These are phyloP conservation scores for Tipula lateralis DNA, from an alignment of 2,888 invertebrate species.

Conservation along the genomic window DNA sequence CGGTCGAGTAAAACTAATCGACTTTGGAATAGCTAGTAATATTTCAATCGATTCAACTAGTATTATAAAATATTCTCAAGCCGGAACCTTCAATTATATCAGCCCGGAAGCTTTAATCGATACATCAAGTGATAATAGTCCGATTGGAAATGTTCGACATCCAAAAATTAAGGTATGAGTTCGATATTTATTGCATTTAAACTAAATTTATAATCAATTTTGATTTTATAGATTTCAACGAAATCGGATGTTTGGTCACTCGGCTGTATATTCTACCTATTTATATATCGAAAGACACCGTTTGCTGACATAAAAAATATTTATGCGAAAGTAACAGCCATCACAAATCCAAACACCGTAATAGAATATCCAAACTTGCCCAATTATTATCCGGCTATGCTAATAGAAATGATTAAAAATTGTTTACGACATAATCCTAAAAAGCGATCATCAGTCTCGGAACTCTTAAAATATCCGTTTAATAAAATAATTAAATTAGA, in stretches of 20 bases:
- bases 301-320: slow-evolving; percentile 75
- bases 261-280: slow-evolving; percentile 91
- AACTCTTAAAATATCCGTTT: slow-evolving; percentile 47
- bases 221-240: slow-evolving; percentile 65
- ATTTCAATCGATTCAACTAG: slow-evolving; percentile 85
- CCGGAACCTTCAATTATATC: slow-evolving; percentile 92
- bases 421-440: slow-evolving; percentile 48
- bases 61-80: slow-evolving; percentile 73
- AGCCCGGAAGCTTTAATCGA: slow-evolving; percentile 87
- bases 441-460: slow-evolving; percentile 45
- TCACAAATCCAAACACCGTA: slow-evolving; percentile 64
- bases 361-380: slow-evolving; percentile 67
- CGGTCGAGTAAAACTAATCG: slow-evolving; percentile 86
- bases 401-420: slow-evolving; percentile 46
- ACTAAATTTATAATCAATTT: background rate
- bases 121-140: slow-evolving; percentile 51
- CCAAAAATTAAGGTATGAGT: slow-evolving; percentile 51
- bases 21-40: slow-evolving; percentile 92
- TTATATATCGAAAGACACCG: slow-evolving; percentile 86
- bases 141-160: slow-evolving; percentile 47
- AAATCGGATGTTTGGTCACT: slow-evolving; percentile 97
- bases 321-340: slow-evolving; percentile 70
- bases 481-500: slow-evolving; percentile 46
- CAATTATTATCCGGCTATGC: slow-evolving; percentile 50
- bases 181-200: background rate